These are phyloP conservation scores for Yponomeuta sedellus DNA, from an alignment of 2,888 invertebrate species.

Conservation along the genomic window DNA sequence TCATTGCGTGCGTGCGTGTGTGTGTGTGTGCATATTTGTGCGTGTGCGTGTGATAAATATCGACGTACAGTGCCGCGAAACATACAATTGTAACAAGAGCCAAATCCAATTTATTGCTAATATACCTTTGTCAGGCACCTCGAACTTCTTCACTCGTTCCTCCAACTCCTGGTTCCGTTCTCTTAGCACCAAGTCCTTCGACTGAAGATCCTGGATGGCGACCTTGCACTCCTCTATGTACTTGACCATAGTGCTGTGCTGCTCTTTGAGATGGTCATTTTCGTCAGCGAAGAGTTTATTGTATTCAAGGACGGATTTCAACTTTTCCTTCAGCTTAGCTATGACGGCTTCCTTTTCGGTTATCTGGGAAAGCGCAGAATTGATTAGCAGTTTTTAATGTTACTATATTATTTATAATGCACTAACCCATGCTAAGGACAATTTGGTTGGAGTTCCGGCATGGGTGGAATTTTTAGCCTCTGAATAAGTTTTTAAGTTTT, in stretches of 20 bases:
- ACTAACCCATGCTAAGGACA: no score
- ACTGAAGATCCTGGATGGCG: slow-evolving; percentile 65
- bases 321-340: slow-evolving; percentile 78
- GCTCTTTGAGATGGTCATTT: slow-evolving; percentile 72
- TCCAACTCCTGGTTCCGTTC: slow-evolving; percentile 49
- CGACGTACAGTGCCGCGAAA: no score
- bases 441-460: no score
- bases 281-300: slow-evolving; percentile 79
- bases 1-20: no score
- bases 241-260: slow-evolving; percentile 64
- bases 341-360: slow-evolving; percentile 78
- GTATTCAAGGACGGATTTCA: slow-evolving; percentile 74
- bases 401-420: no score
- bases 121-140: slow-evolving; percentile 58
- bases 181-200: slow-evolving; percentile 43
- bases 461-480: no score
- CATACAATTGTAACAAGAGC: no score
- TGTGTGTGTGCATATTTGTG: no score
- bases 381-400: no score
- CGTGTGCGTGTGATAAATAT: no score
- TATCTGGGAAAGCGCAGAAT: slow-evolving; percentile 45
- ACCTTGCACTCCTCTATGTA: slow-evolving; percentile 72
- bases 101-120: no score
- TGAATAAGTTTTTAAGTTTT: no score
- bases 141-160: slow-evolving; percentile 56